These are phyloP conservation scores for Taenioides sp. DNA, from an alignment of 2,797 vertebrate genomes.

Conservation along the genomic window DNA sequence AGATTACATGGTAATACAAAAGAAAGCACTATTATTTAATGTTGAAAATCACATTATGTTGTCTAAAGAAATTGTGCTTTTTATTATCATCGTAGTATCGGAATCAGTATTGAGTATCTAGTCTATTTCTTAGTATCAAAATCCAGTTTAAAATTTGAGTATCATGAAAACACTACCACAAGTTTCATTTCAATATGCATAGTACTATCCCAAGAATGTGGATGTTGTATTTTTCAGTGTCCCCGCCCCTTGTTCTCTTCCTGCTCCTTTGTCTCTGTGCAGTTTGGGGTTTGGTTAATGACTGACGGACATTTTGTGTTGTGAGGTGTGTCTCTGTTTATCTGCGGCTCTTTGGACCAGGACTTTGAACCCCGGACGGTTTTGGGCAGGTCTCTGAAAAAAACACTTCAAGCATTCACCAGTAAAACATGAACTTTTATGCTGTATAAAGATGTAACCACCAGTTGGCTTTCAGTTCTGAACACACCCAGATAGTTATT, in stretches of 20 bases:
- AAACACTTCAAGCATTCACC: constrained; percentile 51
- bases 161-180: too few species aligned
- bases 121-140: too few species aligned
- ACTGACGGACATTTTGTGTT: constrained; percentile 52
- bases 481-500: neutral
- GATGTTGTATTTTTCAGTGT: neutral
- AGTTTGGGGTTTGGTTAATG: constrained; percentile 49
- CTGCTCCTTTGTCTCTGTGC: neutral
- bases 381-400: constrained; percentile 41
- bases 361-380: constrained; percentile 53
- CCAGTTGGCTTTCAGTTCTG: neutral
- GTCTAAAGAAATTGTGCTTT: too few species aligned
- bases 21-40: too few species aligned
- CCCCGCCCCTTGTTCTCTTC: neutral
- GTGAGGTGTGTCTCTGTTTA: constrained; percentile 53
- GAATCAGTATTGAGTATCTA: too few species aligned
- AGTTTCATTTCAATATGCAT: too few species aligned
- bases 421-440: constrained; percentile 21
- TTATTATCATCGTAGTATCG: too few species aligned
- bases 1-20: neutral
- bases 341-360: constrained; percentile 63
- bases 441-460: too few species aligned
- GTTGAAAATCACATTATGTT: too few species aligned
- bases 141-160: too few species aligned
- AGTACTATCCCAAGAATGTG: neutral